A percentile compares a stretch with the other conserved stretches of the same genome.
phyloP scores from a whole-genome alignment of 1,140 invertebrate species.

The Drosophila quadrilineata region DNA sequence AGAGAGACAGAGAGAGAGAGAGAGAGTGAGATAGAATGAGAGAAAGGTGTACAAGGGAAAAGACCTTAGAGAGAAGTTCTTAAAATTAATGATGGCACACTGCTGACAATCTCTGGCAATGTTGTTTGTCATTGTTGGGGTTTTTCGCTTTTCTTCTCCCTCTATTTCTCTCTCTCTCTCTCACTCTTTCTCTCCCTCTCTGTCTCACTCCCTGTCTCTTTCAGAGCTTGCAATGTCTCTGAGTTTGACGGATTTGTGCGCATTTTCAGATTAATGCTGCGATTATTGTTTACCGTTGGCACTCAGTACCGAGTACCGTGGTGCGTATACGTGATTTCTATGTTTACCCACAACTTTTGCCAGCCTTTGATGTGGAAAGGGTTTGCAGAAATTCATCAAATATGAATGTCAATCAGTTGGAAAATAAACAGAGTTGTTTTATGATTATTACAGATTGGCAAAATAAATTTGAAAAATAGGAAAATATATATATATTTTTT shows the following conservation, averaged over 20 bases:
- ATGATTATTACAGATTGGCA: too few species aligned
- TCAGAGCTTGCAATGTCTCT: constrained; percentile 19
- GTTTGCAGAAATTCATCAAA: background rate
- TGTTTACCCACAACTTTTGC: constrained; percentile 12
- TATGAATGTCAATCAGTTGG: background rate
- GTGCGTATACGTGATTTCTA: constrained; percentile 19
- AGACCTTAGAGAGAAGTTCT: constrained; percentile 36
- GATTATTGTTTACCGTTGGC: constrained; percentile 67
- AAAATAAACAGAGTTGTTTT: too few species aligned
- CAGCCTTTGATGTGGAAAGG: constrained; percentile 14
- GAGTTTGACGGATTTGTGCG: constrained; percentile 77
- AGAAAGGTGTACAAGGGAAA: constrained; percentile 4
- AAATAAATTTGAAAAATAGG: background rate
- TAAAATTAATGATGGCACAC: constrained; percentile 66
- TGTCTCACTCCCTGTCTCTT: background rate
- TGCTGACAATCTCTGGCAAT: constrained; percentile 53
- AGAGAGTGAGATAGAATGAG: background rate
- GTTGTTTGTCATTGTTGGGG: constrained; percentile 41
- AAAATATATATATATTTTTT: too few species aligned
- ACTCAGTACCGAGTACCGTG: constrained; percentile 61
- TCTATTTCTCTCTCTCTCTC: background rate
- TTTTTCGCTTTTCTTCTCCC: constrained; percentile 27
- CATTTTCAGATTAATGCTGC: constrained; percentile 78
- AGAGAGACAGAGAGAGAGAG: background rate
- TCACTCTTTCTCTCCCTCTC: background rate